A percentile compares a stretch with the other conserved stretches of the same genome.
phyloP scores from a whole-genome alignment of 2,113 vertebrate species.

The Xiphophorus couchianus region DNA sequence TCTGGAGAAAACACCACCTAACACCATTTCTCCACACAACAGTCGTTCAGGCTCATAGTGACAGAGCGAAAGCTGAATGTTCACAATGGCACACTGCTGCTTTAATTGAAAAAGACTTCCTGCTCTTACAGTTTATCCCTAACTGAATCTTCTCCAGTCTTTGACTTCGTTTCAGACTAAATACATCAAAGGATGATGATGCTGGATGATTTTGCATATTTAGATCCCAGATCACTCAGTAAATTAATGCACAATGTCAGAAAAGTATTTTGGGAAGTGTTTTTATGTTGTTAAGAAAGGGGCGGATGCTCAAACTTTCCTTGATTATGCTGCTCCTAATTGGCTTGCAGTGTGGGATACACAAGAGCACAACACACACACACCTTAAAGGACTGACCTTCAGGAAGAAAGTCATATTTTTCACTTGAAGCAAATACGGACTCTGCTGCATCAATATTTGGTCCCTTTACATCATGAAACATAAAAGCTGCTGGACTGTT shows the following conservation, averaged over 20 bases:
- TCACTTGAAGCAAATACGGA: not conserved
- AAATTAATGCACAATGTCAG: not conserved
- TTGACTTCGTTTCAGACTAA: not conserved
- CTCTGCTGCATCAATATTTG: not conserved
- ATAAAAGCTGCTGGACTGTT: not conserved
- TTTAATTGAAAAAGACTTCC: not conserved
- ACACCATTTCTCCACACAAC: slow-evolving; percentile 12
- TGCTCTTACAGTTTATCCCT: not conserved
- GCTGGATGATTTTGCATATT: not conserved
- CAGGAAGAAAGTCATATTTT: not conserved
- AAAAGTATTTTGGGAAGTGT: not conserved
- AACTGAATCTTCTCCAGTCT: not conserved
- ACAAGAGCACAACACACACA: not conserved
- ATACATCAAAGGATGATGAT: not conserved
- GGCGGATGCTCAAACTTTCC: not conserved
- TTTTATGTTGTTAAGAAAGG: not conserved
- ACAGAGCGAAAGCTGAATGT: not conserved
- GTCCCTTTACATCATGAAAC: not conserved
- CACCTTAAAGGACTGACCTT: not conserved
- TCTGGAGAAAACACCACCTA: slow-evolving; percentile 32
- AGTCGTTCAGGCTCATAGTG: slow-evolving; percentile 3
- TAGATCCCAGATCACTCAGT: not conserved
- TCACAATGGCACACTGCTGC: not conserved
- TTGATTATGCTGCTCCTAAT: not conserved
- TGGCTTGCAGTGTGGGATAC: not conserved